Evolutionary conservation across 2,113 vertebrate genomes (phyloP).

Genomic region (Nothobranchius kuhntae): DNA sequence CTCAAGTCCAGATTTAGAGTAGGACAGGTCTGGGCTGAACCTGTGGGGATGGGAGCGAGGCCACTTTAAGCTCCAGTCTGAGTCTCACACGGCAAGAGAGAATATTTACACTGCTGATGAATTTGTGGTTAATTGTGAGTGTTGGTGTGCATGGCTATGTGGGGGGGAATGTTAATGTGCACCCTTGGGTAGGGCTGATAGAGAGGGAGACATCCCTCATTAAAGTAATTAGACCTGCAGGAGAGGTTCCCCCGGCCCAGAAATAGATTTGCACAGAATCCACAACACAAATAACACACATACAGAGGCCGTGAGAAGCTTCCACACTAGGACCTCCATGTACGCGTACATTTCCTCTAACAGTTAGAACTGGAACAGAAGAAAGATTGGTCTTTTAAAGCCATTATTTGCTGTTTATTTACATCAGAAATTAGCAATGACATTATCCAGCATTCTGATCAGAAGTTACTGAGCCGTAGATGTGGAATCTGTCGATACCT

Average conservation of each 20-base stretch:
- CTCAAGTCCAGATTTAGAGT: conserved; percentile 44
- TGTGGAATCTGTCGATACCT: no score
- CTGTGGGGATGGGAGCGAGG: conserved; percentile 13
- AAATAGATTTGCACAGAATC: conserved; percentile 39
- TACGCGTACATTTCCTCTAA: neutral
- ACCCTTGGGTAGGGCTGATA: conserved; percentile 68
- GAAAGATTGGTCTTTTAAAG: no score
- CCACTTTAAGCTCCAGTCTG: conserved; percentile 9
- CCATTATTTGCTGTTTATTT: no score
- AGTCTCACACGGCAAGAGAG: conserved; percentile 34
- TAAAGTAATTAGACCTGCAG: conserved; percentile 79
- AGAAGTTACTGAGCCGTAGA: no score
- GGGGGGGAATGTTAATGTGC: conserved; percentile 68
- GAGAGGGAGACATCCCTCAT: conserved; percentile 70
- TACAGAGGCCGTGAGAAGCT: conserved; percentile 2
- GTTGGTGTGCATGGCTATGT: conserved; percentile 63
- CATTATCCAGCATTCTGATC: no score
- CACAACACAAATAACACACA: conserved; percentile 23
- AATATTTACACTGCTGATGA: conserved; percentile 70
- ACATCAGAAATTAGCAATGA: no score
- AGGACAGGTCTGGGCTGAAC: conserved; percentile 31
- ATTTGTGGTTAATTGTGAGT: conserved; percentile 71
- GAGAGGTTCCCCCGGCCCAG: conserved; percentile 64
- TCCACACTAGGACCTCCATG: neutral
- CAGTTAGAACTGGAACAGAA: neutral